Conservation (phyloP, 1,140 invertebrate species). For the Zeugodacus cucurbitae region DNA sequence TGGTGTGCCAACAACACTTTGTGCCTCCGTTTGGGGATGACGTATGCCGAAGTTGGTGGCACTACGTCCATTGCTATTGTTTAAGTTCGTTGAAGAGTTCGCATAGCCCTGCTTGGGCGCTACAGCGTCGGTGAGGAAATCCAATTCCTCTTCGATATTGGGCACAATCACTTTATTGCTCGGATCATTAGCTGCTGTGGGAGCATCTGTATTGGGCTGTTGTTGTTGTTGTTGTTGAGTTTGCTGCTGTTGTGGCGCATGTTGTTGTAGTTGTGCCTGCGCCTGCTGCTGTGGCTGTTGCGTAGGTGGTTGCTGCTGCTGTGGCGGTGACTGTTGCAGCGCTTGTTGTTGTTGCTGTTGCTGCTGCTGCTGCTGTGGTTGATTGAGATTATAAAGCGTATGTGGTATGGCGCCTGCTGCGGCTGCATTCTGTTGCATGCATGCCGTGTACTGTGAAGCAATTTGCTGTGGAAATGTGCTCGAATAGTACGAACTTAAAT, state of each 20-base stretch:
- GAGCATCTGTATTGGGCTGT: slow-evolving; percentile 61
- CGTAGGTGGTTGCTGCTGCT: slow-evolving; percentile 62
- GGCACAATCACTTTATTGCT: slow-evolving; percentile 83
- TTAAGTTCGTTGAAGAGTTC: slow-evolving; percentile 46
- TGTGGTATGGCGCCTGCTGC: slow-evolving; percentile 54
- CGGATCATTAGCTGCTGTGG: slow-evolving; percentile 71
- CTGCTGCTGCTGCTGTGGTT: slow-evolving; percentile 65
- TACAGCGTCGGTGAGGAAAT: slow-evolving; percentile 76
- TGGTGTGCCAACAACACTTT: slow-evolving; percentile 34
- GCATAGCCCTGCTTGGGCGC: slow-evolving; percentile 67
- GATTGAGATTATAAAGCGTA: slow-evolving; percentile 46
- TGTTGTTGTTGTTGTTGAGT: slow-evolving; percentile 52
- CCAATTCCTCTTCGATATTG: slow-evolving; percentile 86
- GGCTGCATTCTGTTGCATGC: slow-evolving; percentile 61
- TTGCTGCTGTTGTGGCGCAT: slow-evolving; percentile 66
- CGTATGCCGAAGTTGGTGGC: slow-evolving; percentile 63
- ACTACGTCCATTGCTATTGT: slow-evolving; percentile 49
- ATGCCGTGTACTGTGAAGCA: slow-evolving; percentile 62
- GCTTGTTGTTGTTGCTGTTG: slow-evolving; percentile 63
- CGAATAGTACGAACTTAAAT: slow-evolving; percentile 62
- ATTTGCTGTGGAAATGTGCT: slow-evolving; percentile 62
- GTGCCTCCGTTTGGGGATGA: slow-evolving; percentile 50
- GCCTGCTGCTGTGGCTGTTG: slow-evolving; percentile 58
- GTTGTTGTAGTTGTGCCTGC: slow-evolving; percentile 64
- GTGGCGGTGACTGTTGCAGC: slow-evolving; percentile 61